phyloP scores from a whole-genome alignment of 2,888 invertebrate species.

The Drosophila kuntzei region DNA sequence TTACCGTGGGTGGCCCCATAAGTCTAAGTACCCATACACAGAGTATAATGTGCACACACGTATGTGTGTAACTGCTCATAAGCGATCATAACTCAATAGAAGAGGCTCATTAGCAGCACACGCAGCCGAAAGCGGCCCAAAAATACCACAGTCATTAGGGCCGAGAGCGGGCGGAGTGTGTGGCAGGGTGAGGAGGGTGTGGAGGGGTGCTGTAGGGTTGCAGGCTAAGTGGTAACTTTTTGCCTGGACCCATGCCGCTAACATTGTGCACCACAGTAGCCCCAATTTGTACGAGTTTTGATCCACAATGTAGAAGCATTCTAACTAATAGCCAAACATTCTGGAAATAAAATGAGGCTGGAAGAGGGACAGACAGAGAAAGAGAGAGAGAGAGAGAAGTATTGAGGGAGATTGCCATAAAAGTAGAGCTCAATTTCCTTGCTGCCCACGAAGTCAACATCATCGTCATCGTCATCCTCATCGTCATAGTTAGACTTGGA shows the following conservation, averaged over 20 bases:
- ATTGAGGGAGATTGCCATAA: slow-evolving; percentile 35
- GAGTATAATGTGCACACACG: slow-evolving; percentile 28
- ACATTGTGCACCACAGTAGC: slow-evolving; percentile 50
- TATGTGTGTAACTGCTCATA: slow-evolving; percentile 26
- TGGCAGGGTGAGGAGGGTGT: slow-evolving; percentile 15
- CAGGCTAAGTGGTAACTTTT: slow-evolving; percentile 21
- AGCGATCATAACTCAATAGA: slow-evolving; percentile 70
- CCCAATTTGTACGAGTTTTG: slow-evolving; percentile 32
- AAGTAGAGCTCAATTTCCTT: slow-evolving; percentile 73
- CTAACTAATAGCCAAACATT: slow-evolving; percentile 70
- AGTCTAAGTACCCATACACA: slow-evolving; percentile 16
- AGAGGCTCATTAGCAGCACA: slow-evolving; percentile 66
- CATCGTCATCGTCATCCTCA: slow-evolving; percentile 26
- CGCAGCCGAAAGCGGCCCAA: slow-evolving; percentile 26
- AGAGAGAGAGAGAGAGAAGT: slow-evolving; percentile 6
- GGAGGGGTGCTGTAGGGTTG: slow-evolving; percentile 11
- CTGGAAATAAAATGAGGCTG: slow-evolving; percentile 7
- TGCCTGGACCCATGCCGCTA: slow-evolving; percentile 32
- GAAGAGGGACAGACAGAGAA: slow-evolving; percentile 4
- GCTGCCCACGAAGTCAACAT: slow-evolving; percentile 70
- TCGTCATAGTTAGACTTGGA: slow-evolving; percentile 19
- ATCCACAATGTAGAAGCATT: slow-evolving; percentile 55
- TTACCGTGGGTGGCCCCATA: slow-evolving; percentile 54
- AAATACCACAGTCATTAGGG: slow-evolving; percentile 49
- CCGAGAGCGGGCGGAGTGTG: slow-evolving; percentile 2